Evolutionary conservation across 2,888 invertebrate genomes (phyloP).

Genomic region (Halictus quadricinctus): DNA sequence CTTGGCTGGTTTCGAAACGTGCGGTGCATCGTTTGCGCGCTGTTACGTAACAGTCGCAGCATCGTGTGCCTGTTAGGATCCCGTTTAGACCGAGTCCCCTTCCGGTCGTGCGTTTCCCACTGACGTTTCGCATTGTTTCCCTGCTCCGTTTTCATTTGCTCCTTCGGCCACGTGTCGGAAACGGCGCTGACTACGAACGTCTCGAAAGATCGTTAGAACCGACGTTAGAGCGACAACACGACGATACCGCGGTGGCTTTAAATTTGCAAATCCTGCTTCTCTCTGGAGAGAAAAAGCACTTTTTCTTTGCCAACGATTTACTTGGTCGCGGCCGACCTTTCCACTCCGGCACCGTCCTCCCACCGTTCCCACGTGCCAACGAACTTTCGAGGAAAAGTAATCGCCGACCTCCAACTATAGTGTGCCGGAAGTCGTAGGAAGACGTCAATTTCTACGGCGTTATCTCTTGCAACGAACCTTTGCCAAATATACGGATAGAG

Average conservation of each 20-base stretch:
- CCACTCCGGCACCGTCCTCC: conserved; percentile 55
- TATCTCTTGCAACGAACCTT: conserved; percentile 50
- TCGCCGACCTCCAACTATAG: conserved; percentile 71
- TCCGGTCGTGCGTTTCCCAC: conserved; percentile 12
- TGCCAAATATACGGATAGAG: conserved; percentile 33
- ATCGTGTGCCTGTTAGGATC: conserved; percentile 44
- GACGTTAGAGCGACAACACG: not conserved
- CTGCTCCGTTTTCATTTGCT: not conserved
- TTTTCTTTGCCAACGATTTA: not conserved
- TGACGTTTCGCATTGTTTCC: conserved; percentile 1
- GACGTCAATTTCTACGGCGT: conserved; percentile 73
- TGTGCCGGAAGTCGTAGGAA: conserved; percentile 79
- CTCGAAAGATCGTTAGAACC: conserved; percentile 3
- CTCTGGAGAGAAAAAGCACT: not conserved
- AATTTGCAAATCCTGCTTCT: not conserved
- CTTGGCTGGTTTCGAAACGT: not conserved
- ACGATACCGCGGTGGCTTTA: not conserved
- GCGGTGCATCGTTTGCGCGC: conserved; percentile 53
- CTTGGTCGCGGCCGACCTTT: conserved; percentile 50
- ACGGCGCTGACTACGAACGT: not conserved
- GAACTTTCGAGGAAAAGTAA: conserved; percentile 77
- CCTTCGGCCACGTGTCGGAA: not conserved
- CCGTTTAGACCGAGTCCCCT: conserved; percentile 22
- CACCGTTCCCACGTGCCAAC: conserved; percentile 67
- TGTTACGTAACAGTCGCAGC: conserved; percentile 64